Evolutionary conservation across 2,888 invertebrate species (phyloP).

Genomic region (Operophtera brumata): DNA sequence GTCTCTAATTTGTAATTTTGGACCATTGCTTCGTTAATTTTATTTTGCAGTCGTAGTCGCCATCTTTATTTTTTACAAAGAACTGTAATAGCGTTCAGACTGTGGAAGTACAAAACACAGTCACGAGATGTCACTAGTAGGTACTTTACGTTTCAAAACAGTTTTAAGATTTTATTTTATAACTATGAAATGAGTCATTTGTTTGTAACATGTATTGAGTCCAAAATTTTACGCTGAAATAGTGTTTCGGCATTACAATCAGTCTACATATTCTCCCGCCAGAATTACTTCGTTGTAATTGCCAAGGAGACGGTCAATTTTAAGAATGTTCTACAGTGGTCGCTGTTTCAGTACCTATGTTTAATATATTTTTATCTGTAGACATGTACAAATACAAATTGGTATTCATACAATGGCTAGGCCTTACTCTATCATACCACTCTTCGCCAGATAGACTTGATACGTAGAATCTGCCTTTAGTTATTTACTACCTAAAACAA

Average conservation of each 20-base stretch:
- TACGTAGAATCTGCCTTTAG: too few relatives aligned
- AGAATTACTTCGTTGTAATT: slow-evolving; percentile 59
- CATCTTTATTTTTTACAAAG: slow-evolving; percentile 1
- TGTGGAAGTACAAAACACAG: background rate
- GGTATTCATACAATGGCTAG: too few relatives aligned
- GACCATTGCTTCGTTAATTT: background rate
- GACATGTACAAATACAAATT: too few relatives aligned
- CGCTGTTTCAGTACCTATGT: slow-evolving; percentile 19
- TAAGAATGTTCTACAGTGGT: slow-evolving; percentile 49
- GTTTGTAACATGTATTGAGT: slow-evolving; percentile 9
- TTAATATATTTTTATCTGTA: background rate
- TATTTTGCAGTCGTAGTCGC: background rate
- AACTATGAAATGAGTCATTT: slow-evolving; percentile 2
- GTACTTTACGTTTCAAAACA: background rate
- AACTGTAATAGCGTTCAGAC: background rate
- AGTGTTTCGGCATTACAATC: slow-evolving; percentile 37
- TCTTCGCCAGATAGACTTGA: too few relatives aligned
- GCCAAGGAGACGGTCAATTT: slow-evolving; percentile 58
- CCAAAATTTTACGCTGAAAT: slow-evolving; percentile 16
- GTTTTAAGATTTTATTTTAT: background rate
- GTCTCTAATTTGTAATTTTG: background rate
- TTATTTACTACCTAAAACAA: too few relatives aligned
- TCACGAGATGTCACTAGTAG: slow-evolving; percentile 12
- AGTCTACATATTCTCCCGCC: slow-evolving; percentile 59
- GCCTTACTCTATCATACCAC: too few relatives aligned